Percentiles rank a stretch among this genome's conserved stretches.
Evolutionary conservation across 1,140 invertebrate species (phyloP).

Genomic region (Calephelis virginiensis): DNA sequence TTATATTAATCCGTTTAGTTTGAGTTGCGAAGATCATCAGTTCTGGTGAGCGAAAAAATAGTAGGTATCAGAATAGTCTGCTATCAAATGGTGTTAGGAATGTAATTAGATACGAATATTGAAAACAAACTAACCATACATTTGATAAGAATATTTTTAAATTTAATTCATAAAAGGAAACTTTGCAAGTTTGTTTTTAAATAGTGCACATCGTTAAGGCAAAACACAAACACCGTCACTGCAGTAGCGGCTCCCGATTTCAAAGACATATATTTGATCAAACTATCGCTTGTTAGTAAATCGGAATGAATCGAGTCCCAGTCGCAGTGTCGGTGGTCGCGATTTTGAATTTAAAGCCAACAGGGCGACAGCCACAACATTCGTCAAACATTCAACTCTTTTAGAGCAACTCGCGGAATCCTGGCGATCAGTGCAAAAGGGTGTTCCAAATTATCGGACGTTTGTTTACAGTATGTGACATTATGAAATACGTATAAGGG

Average conservation of each 20-base stretch:
- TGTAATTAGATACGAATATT: too few relatives aligned
- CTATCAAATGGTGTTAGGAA: too few relatives aligned
- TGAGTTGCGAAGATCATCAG: too few relatives aligned
- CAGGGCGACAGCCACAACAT: conserved; percentile 54
- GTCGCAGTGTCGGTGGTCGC: conserved; percentile 1
- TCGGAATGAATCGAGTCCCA: not conserved
- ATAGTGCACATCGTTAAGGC: not conserved
- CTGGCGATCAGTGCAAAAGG: conserved; percentile 31
- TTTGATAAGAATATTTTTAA: not conserved
- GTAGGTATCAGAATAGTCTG: too few relatives aligned
- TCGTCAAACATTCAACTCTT: conserved; percentile 81
- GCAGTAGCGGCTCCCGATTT: not conserved
- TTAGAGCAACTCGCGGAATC: conserved; percentile 42
- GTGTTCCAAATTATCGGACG: conserved; percentile 23
- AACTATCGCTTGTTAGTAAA: not conserved
- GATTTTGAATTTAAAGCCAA: conserved; percentile 25
- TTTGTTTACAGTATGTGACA: too few relatives aligned
- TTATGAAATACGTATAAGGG: too few relatives aligned
- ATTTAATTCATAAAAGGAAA: not conserved
- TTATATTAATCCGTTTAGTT: too few relatives aligned
- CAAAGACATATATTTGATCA: not conserved
- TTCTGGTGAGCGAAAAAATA: too few relatives aligned
- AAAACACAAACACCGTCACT: not conserved
- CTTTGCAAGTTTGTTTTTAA: not conserved
- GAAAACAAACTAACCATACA: not conserved